Evolutionary conservation across 2,888 invertebrate species (phyloP), one percentile per base, ranked within the genome.

Genomic region (Nymphalis polychloros): DNA sequence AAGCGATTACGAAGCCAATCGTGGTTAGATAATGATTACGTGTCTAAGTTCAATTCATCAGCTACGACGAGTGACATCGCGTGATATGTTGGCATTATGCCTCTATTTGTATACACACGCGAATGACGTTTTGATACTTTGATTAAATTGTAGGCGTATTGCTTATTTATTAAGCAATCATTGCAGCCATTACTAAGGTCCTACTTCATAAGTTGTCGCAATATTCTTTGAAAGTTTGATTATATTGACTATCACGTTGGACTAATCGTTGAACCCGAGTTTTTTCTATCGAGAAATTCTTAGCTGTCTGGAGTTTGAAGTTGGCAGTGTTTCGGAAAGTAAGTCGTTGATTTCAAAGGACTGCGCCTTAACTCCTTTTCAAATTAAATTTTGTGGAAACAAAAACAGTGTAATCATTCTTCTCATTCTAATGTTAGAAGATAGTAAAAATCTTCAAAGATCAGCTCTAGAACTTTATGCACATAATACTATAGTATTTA

Each of bases 41-140:
- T 70, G 68, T 35, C 8, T 46, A 65, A 46, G 13, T 13, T 20
- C 31, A 65, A 65, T 70, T 68, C 64, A 70, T 68, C 46, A 61
- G 57, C 8, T 48, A 50, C 31, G 31, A 57, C 31, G 49, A n/a
- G 46, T 27, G 17, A 46, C 19, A 10, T 70, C 35, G 70, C 70
- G 68, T 70, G 70, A 46, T 53, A 19, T 4, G 8, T 20, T 13
- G 46, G 50, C 70, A 68, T 70, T 68, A 65, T 8, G n/a, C 7
- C 62, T 35, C 53, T 46, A 57, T 61, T 60, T 67, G 63, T 63
- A 23, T 23, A 49, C 27, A 64, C 31, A 59, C 60, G 57, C 41
- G 35, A 5, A 23, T 8, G 27, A 53, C 13, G 53, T 53, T 41
- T 57, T 57, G 8, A 57, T 57, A n/a, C 57, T 41, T 8, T 57